Conservation (phyloP, 1,140 invertebrate genomes). For the Nasonia vitripennis region DNA sequence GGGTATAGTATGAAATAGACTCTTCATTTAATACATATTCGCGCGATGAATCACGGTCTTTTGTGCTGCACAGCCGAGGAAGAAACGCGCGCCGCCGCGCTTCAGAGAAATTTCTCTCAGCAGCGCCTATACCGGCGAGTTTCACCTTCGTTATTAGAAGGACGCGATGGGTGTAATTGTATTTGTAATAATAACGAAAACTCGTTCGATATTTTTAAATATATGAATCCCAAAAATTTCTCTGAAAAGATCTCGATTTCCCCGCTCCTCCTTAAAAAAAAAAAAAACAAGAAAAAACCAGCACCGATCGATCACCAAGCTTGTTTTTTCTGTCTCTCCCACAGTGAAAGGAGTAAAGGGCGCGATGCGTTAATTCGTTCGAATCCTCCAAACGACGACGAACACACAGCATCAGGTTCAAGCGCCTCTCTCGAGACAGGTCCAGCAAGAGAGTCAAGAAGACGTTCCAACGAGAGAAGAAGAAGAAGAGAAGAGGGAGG, state of each 20-base stretch:
- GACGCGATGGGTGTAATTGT: constrained; percentile 28
- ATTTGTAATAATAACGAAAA: background rate
- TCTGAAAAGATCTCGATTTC: background rate
- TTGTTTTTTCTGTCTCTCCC: background rate
- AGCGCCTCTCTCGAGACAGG: constrained; percentile 28
- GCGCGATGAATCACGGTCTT: background rate
- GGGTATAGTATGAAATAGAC: background rate
- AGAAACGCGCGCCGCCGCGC: background rate
- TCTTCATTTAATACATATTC: background rate
- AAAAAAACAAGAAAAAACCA: background rate
- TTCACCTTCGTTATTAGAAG: constrained; percentile 39
- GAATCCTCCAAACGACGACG: constrained; percentile 1
- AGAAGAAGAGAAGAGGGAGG: constrained; percentile 34
- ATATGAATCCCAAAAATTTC: background rate
- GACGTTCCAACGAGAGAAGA: constrained; percentile 17
- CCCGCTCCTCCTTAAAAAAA: background rate
- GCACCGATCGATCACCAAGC: constrained; percentile 13
- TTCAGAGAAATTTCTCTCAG: background rate
- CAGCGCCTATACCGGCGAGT: background rate
- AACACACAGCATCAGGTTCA: background rate
- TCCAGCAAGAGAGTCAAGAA: background rate
- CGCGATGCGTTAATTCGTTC: constrained; percentile 42
- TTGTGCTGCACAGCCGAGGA: background rate
- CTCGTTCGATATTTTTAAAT: background rate
- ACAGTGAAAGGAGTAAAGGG: constrained; percentile 35